Evolutionary conservation across 2,797 vertebrate species (phyloP), one percentile per base, ranked within the genome.

Genomic region (Erethizon dorsatum): DNA sequence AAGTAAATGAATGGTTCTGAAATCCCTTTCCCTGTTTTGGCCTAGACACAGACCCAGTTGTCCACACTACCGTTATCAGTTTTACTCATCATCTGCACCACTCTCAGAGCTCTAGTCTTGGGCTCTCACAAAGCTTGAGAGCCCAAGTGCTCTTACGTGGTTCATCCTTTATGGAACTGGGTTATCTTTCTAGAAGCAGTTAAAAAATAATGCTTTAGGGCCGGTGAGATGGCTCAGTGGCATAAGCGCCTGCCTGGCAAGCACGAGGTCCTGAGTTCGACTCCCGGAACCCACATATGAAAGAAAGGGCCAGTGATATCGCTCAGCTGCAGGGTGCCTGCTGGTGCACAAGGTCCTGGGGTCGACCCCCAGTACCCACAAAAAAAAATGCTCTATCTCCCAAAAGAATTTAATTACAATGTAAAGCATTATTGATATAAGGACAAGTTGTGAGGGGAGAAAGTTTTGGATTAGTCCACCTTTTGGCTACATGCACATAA

Each of bases 371-470:
- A 41, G 37, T 41, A 41, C 37, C 37, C 37, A 41, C 37, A 54
- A 22, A 56, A 56, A 56, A 80, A 80, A 65, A 91, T 52, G 2
- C 28, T n/a, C 65, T 73, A 56, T 54, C n/a, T 17, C 18, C 20
- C 11, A 31, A 65, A 83, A 82, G 31, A 91, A 57, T 17, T 57
- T 79, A 80, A 80, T 88, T 73, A 77, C 54, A 88, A 50, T n/a
- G 26, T 3, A 50, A 14, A 91, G 22, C 56, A 75, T 84, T 88
- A 94, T 52, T 88, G 37, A 6, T 41, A 84, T 26, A 24, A 73
- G 52, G 37, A 41, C 31, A 95, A 93, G 18, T 63, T 93, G 31
- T 95, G 57, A 83, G 24, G 82, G 47, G 18, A 82, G n/a, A 87
- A 90, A 61, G 28, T 59, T 79, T 79, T 4, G 18, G 20, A 50